Evolutionary conservation across 1,140 invertebrate species (phyloP), one percentile per base, ranked within the genome.

Genomic region (Drosophila erecta): DNA sequence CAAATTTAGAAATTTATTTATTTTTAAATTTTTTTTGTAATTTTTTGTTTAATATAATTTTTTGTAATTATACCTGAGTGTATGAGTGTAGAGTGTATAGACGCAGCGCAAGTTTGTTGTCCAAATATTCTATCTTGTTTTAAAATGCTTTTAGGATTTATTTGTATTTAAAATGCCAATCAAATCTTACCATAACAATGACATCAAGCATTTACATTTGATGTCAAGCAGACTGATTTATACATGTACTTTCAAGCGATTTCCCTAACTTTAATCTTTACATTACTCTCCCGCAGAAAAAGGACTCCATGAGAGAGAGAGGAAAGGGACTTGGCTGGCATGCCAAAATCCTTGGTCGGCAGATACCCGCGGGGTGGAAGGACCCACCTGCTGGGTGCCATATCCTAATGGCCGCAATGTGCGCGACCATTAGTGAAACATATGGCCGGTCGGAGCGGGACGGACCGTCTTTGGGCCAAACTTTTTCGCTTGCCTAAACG

Each of bases 371-470:
- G 30, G 33, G 35, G 15, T 15, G 14, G 37, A 22, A 30, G 33
- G 71, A 60, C 62, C 56, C 74, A 87, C 79, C 75, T 71, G 74
- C 65, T 71, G 70, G 37, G 67, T 11, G 64, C 49, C 60, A 7
- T 46, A 44, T 27, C 50, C 84, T 89, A 89, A 89, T 89, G 84
- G 81, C 79, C 84, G 73, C 85, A 89, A 77, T 89, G 79, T 77
- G 84, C 84, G 84, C 84, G 76, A 87, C 79, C 84, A 89, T 89
- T 89, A 89, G 84, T 79, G 85, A 83, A 89, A 89, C 84, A 89
- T 89, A 89, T 89, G 84, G 84, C 84, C 70, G 12, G 37, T 41
- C 55, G 40, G 47, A 43, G 43, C 58, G 38, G 35, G 57, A 51
- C 69, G 40, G 56, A 58, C 53, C 65, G 72, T 69, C 70, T 64